These are phyloP conservation scores for Chelon labrosus DNA, from an alignment of 2,797 vertebrate species.

Conservation along the genomic window DNA sequence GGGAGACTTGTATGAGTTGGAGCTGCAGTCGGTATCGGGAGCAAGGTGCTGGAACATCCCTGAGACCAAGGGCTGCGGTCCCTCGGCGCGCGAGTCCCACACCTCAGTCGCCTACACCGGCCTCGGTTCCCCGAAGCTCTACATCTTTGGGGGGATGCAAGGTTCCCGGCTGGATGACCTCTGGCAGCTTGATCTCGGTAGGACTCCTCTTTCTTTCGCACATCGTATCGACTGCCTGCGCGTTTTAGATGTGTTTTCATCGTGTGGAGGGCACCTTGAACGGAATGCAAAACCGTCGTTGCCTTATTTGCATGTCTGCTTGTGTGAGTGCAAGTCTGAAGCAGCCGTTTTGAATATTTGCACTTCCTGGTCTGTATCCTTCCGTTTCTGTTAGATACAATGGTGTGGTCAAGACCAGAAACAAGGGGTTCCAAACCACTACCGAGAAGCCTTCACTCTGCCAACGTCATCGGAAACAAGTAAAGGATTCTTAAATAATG, in stretches of 20 bases:
- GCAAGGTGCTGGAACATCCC: conserved; percentile 93
- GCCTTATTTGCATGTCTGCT: neutral
- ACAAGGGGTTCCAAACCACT: conserved; percentile 89
- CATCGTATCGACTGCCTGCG: neutral
- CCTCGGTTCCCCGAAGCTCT: conserved; percentile 90
- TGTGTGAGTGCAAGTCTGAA: neutral
- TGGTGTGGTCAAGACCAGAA: conserved; percentile 93
- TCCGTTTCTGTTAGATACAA: conserved; percentile 86
- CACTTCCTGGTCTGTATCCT: neutral
- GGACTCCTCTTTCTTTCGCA: neutral
- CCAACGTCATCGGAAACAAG: conserved; percentile 96
- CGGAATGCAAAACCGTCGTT: neutral
- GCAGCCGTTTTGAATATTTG: neutral
- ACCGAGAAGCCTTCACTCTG: conserved; percentile 96
- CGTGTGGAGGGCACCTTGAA: neutral
- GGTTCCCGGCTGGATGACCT: conserved; percentile 92
- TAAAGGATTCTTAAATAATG: conserved; percentile 74
- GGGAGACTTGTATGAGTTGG: conserved; percentile 96
- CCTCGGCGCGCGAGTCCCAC: conserved; percentile 94
- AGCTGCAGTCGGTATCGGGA: conserved; percentile 92
- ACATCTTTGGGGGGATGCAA: conserved; percentile 97
- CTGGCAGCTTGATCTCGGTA: conserved; percentile 97
- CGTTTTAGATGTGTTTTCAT: neutral
- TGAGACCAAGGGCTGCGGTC: conserved; percentile 90
- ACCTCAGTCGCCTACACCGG: conserved; percentile 89